Percentiles rank a stretch among this genome's conserved stretches.
These are phyloP conservation scores for Ruditapes philippinarum DNA, from an alignment of 1,140 invertebrate species.

Conservation along the genomic window DNA sequence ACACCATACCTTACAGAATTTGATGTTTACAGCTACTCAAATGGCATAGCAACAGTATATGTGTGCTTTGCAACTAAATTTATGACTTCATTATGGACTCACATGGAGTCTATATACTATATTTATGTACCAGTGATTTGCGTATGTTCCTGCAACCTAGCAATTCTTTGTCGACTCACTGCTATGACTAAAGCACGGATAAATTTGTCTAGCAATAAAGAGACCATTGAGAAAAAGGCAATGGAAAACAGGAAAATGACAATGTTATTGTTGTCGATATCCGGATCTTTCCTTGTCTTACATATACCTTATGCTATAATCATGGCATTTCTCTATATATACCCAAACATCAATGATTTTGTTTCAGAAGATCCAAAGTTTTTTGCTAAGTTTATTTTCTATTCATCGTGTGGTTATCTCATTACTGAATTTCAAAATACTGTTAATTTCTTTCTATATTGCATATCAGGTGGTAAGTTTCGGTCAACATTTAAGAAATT, in stretches of 20 bases:
- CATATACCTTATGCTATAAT: background rate
- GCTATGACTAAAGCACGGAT: background rate
- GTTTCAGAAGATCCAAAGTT: background rate
- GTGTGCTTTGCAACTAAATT: background rate
- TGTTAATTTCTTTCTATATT: slow-evolving; percentile 33
- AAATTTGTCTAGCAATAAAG: background rate
- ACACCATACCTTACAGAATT: background rate
- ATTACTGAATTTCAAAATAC: slow-evolving; percentile 12
- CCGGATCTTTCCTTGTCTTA: background rate
- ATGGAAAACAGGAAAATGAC: background rate
- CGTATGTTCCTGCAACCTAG: background rate
- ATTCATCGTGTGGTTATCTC: background rate
- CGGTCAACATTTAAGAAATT: too few species aligned
- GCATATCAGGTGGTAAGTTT: background rate
- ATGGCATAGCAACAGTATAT: background rate
- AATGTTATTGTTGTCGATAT: background rate
- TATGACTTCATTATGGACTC: background rate
- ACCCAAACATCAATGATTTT: background rate
- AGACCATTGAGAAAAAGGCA: background rate
- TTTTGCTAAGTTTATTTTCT: background rate
- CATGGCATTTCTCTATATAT: background rate
- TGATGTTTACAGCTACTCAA: background rate
- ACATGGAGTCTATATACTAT: slow-evolving; percentile 10
- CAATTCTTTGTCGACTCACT: background rate
- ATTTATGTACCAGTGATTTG: background rate